Base-by-base conservation (phyloP, 1,140 invertebrate species). In the Vanessa atalanta region DNA sequence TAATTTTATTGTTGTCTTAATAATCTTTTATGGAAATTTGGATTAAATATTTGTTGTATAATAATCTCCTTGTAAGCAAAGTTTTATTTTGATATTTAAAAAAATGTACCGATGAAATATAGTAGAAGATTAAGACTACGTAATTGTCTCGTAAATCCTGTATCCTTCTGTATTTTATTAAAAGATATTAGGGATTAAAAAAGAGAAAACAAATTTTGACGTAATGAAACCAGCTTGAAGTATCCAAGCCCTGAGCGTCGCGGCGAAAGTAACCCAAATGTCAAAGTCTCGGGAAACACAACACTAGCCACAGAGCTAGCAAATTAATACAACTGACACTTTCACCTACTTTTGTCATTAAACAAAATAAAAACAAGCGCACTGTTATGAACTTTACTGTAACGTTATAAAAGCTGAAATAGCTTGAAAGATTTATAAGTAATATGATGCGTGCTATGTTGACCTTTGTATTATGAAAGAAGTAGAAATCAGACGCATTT, bases 211-310 rank as follows among this genome's bases (percentile, higher is more conserved):
- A 14, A 15, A 15, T 51, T 15, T 51, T 15, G 3, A 15, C 48
- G 14, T 51, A 51, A 14, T 12, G 12, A 14, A 51, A 51, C n/a
- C 43, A 23, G 50, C 47, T 20, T 43, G 37, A 43, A 43, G 37
- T 14, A 1, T 48, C 47, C 47, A 15, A 70, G 51, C 43, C 65
- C 61, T 65, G 55, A 53, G 50, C 51, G 26, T 16, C 31, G n/a
- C n/a, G 69, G 70, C 65, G 77, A 79, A 79, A 79, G 77, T 79
- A 75, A 69, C 77, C 77, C 47, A 73, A 79, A 79, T 79, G 64
- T 73, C 51, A 53, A 53, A 16, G 12, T 3, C 20, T n/a, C 63
- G 65, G 76, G 79, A 66, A 81, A 81, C 73, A 65, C 65, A 73
- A 77, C 77, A 79, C 71, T 65, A 43, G 47, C 63, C 66, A 73